These are phyloP conservation scores for Brachionus manjavacas DNA, from an alignment of 1,140 invertebrate genomes.

Conservation along the genomic window DNA sequence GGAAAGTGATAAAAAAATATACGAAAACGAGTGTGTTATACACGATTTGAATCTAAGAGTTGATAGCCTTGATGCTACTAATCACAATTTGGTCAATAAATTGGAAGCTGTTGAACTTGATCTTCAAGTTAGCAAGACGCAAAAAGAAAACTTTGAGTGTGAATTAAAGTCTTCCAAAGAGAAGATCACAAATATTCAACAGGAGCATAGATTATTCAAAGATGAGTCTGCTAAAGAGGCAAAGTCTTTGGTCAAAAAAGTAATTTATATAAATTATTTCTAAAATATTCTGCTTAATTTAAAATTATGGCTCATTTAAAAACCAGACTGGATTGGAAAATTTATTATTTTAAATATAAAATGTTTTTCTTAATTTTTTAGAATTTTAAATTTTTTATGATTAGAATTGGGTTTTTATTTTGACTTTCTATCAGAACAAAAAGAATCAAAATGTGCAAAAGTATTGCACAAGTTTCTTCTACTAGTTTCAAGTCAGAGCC, in stretches of 20 bases:
- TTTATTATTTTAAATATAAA: no score
- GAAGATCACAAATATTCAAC: neutral
- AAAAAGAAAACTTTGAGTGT: slow-evolving; percentile 14
- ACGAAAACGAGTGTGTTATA: neutral
- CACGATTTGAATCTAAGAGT: neutral
- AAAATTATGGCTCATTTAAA: no score
- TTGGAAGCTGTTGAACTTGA: neutral
- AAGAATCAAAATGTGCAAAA: no score
- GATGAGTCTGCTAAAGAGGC: neutral
- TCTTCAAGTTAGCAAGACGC: neutral
- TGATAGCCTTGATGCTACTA: neutral
- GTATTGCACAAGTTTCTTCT: no score
- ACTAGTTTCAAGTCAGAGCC: no score
- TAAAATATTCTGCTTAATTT: no score
- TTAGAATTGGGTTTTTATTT: no score
- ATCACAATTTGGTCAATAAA: slow-evolving; percentile 16
- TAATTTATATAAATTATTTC: neutral
- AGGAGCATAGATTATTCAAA: neutral
- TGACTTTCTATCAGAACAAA: no score
- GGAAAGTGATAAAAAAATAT: neutral
- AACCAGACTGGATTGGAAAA: no score
- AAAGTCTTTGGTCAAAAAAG: neutral
- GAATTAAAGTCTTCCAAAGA: neutral
- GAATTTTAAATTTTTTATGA: no score
- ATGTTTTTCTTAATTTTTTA: no score